phyloP scores from a whole-genome alignment of 2,888 invertebrate species.

The Stegophylla sp. region DNA sequence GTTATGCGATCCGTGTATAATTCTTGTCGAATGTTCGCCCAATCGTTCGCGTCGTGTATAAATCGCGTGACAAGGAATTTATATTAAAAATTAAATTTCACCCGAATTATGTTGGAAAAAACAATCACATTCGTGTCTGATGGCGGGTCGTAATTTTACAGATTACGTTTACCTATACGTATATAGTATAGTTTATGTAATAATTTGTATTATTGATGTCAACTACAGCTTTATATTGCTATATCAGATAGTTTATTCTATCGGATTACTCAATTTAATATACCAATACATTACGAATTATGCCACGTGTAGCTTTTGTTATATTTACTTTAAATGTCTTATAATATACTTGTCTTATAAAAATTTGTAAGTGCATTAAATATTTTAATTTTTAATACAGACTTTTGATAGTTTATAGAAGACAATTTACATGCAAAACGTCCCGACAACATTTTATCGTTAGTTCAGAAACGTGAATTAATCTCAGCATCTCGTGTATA shows the following conservation, averaged over 20 bases:
- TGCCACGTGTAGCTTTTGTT: too few species aligned
- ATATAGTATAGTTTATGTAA: too few species aligned
- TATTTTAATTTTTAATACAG: too few species aligned
- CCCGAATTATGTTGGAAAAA: background rate
- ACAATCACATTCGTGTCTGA: background rate
- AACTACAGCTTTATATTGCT: background rate
- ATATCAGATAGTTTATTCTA: background rate
- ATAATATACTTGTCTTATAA: too few species aligned
- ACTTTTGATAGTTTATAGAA: background rate
- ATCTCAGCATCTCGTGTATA: background rate
- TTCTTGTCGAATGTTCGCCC: too few species aligned
- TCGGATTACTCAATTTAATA: background rate
- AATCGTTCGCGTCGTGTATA: too few species aligned
- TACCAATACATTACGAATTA: too few species aligned
- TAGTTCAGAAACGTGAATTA: background rate
- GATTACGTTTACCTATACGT: too few species aligned
- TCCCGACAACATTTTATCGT: background rate
- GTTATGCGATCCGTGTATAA: too few species aligned
- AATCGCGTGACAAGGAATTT: background rate
- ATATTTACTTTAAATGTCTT: too few species aligned
- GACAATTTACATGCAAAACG: background rate
- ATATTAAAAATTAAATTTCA: conserved; percentile 4
- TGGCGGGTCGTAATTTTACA: conserved; percentile 1
- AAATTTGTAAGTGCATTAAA: too few species aligned
- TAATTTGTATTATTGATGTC: background rate